Conservation (phyloP, 2,113 vertebrate genomes). For the Piaya cayana region DNA sequence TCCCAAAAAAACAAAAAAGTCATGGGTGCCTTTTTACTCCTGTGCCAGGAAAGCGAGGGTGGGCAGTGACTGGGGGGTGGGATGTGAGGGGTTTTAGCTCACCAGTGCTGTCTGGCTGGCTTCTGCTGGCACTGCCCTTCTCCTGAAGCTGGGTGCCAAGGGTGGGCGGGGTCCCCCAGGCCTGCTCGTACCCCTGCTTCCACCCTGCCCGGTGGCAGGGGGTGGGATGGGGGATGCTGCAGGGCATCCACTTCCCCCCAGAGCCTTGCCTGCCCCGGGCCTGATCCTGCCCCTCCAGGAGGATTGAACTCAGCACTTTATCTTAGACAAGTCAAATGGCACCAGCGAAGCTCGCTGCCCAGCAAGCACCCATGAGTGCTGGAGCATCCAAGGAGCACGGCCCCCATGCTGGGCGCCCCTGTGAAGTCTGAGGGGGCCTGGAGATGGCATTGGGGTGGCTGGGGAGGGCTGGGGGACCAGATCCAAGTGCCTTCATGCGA, state of each 20-base stretch:
- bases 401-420: not conserved
- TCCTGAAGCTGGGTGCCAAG: not conserved
- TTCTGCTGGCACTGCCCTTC: not conserved
- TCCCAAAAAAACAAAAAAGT: slow-evolving; percentile 14
- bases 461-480: slow-evolving; percentile 17
- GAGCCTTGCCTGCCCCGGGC: not conserved
- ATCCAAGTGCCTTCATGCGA: slow-evolving; percentile 77
- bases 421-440: not conserved
- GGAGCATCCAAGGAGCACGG: not conserved
- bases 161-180: not conserved
- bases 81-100: not conserved
- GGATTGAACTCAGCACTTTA: slow-evolving; percentile 51
- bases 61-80: not conserved
- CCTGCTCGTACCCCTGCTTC: not conserved
- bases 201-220: not conserved
- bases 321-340: slow-evolving; percentile 10
- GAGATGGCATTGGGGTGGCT: not conserved
- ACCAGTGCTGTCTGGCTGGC: not conserved
- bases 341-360: not conserved
- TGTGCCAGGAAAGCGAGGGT: not conserved
- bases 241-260: not conserved
- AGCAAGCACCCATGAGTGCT: not conserved
- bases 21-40: slow-evolving; percentile 37
- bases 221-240: not conserved
- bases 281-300: not conserved